A percentile compares a stretch with the other conserved stretches of the same genome.
phyloP scores from a whole-genome alignment of 2,888 invertebrate species.

The Melanophora roralis region DNA sequence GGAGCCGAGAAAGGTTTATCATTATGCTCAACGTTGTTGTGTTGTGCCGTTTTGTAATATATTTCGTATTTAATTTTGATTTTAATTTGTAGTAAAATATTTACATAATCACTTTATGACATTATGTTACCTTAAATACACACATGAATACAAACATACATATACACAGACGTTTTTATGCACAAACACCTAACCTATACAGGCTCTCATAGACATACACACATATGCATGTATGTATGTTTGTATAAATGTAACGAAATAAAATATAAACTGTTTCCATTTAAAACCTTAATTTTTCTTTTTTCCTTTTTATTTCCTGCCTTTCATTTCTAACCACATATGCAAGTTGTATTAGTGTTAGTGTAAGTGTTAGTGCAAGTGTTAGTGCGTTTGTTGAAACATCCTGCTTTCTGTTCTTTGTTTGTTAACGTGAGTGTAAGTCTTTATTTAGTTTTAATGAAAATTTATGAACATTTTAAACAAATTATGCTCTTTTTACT shows the following conservation, averaged over 20 bases:
- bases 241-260: too few species aligned
- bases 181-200: too few species aligned
- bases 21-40: background rate
- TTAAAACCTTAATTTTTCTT: constrained; percentile 3
- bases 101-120: constrained; percentile 75
- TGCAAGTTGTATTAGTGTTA: background rate
- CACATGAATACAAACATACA: background rate
- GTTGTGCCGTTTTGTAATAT: constrained; percentile 30
- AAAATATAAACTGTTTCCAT: constrained; percentile 30
- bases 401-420: constrained; percentile 11
- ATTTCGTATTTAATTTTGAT: constrained; percentile 72
- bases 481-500: constrained; percentile 49
- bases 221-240: too few species aligned
- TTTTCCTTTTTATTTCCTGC: too few species aligned
- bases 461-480: constrained; percentile 63
- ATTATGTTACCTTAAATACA: constrained; percentile 63
- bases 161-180: background rate
- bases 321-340: constrained; percentile 15
- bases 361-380: background rate
- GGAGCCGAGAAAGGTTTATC: background rate
- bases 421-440: constrained; percentile 40
- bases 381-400: background rate
- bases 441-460: constrained; percentile 59
- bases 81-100: constrained; percentile 75
- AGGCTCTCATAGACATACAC: too few species aligned